These are phyloP conservation scores for Cataglyphis livida DNA, from an alignment of 2,888 invertebrate genomes.

Conservation along the genomic window DNA sequence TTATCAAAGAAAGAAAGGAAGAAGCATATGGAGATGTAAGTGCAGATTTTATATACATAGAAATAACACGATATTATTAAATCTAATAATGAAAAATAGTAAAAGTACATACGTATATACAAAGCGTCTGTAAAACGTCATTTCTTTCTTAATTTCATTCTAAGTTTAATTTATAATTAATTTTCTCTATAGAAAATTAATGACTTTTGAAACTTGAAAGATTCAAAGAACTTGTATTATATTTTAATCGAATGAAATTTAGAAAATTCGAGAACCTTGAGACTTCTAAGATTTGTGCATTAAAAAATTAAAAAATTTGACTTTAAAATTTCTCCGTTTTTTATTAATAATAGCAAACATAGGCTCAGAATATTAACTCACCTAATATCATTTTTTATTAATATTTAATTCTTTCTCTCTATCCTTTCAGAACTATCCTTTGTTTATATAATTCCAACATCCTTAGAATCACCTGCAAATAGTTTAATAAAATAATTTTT, in stretches of 20 bases:
- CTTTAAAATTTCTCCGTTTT: neutral
- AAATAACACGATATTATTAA: neutral
- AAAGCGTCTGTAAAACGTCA: too few species aligned
- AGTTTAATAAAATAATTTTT: neutral
- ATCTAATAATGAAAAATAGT: neutral
- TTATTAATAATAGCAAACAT: neutral
- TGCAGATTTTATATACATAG: neutral
- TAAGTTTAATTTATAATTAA: neutral
- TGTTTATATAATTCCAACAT: neutral
- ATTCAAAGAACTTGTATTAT: neutral
- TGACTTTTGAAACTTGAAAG: neutral
- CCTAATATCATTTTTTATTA: too few species aligned
- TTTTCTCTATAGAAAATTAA: neutral
- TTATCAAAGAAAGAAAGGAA: conserved; percentile 8
- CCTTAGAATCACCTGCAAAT: neutral
- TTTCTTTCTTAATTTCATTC: neutral
- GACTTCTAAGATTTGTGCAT: too few species aligned
- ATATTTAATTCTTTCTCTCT: too few species aligned
- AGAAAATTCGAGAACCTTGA: neutral
- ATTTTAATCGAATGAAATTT: neutral
- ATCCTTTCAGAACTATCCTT: neutral
- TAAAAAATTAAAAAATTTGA: too few species aligned
- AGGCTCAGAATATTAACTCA: too few species aligned
- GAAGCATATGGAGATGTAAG: neutral
- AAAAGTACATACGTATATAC: neutral